A percentile compares a stretch with the other conserved stretches of the same genome.
These are phyloP conservation scores for Cyphomyrus discorhynchus DNA, from an alignment of 2,113 vertebrate genomes.

Conservation along the genomic window DNA sequence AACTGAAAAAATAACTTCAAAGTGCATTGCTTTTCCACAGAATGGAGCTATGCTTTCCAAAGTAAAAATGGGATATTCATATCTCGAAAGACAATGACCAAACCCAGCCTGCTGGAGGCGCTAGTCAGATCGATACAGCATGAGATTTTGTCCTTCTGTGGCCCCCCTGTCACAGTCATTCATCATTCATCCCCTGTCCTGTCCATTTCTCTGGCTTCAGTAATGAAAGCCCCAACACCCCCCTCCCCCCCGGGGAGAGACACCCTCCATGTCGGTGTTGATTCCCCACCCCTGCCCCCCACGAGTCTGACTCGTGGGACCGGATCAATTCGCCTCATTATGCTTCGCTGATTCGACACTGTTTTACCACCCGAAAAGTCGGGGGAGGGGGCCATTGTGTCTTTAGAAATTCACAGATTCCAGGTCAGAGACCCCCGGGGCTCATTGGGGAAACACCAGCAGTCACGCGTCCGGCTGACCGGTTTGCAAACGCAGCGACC, in stretches of 20 bases:
- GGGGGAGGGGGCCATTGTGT: not conserved
- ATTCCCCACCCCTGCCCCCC: not conserved
- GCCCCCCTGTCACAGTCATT: not conserved
- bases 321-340: conserved; percentile 24
- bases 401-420: not conserved
- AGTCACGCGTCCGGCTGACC: not conserved
- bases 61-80: not conserved
- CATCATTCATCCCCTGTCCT: not conserved
- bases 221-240: not conserved
- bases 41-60: not conserved
- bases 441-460: not conserved
- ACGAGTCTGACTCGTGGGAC: conserved; percentile 3
- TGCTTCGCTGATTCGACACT: conserved; percentile 18
- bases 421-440: not conserved
- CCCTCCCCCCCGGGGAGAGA: not conserved
- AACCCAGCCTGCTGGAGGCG: not conserved
- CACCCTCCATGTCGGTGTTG: not conserved
- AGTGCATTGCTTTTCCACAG: not conserved
- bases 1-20: not conserved
- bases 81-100: not conserved
- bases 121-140: not conserved
- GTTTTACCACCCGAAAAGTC: conserved; percentile 22
- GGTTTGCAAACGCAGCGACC: not conserved
- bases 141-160: not conserved
- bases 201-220: not conserved